Conservation (phyloP, 2,888 invertebrate genomes). For the Hedychridium roseum region DNA sequence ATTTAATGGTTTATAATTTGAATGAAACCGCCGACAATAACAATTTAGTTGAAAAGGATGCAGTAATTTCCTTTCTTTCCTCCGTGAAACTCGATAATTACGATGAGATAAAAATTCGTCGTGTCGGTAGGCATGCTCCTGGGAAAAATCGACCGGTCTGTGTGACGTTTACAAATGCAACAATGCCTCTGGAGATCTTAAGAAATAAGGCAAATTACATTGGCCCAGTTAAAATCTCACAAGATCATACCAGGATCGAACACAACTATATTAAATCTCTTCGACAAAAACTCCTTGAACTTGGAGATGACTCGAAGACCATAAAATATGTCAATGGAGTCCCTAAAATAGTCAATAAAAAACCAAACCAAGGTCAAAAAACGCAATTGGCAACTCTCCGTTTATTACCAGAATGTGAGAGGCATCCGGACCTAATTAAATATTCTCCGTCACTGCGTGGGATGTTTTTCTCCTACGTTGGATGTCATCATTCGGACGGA, state of each 20-base stretch:
- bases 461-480: neutral
- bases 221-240: neutral
- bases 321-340: neutral
- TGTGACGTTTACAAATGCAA: neutral
- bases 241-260: neutral
- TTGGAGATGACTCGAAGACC: neutral
- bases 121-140: neutral
- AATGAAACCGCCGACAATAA: neutral
- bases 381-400: neutral
- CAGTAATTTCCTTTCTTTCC: neutral
- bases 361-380: neutral
- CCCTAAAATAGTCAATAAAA: slow-evolving; percentile 1
- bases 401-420: slow-evolving; percentile 8
- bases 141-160: neutral
- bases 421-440: slow-evolving; percentile 3
- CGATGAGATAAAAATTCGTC: neutral
- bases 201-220: neutral
- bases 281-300: neutral
- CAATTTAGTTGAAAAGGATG: neutral
- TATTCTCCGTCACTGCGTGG: neutral
- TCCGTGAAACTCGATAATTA: neutral
- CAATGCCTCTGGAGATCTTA: neutral
- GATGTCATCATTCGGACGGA: slow-evolving; percentile 2
- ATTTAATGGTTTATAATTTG: neutral
- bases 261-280: neutral